A percentile compares a stretch with the other conserved stretches of the same genome.
Conservation (phyloP, 2,888 invertebrate species). For the Cryptocephalus primarius region DNA sequence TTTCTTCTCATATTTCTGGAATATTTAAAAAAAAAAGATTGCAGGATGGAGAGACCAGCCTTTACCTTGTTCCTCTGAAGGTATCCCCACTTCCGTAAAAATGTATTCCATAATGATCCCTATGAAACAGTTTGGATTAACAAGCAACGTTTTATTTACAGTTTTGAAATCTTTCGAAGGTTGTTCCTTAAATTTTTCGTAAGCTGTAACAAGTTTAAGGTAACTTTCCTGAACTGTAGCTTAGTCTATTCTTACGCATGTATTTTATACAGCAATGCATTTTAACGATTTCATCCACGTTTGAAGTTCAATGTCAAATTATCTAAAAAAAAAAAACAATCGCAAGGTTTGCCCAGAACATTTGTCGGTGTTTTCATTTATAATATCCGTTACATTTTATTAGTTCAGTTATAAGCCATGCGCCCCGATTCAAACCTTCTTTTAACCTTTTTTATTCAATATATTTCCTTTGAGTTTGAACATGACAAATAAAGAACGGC, state of each 20-base stretch:
- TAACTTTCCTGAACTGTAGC: not conserved
- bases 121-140: conserved; percentile 34
- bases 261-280: conserved; percentile 21
- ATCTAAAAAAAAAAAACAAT: too few species aligned
- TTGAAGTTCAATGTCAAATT: too few species aligned
- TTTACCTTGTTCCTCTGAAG: conserved; percentile 2
- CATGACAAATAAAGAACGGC: too few species aligned
- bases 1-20: not conserved
- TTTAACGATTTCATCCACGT: conserved; percentile 13
- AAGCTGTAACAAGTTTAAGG: conserved; percentile 5
- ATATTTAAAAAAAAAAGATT: too few species aligned
- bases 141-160: conserved; percentile 22
- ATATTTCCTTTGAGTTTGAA: too few species aligned
- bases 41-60: too few species aligned
- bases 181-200: conserved; percentile 5
- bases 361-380: too few species aligned
- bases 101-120: conserved; percentile 33
- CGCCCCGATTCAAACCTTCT: too few species aligned
- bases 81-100: conserved; percentile 9
- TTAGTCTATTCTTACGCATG: conserved; percentile 11
- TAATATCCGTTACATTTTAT: too few species aligned
- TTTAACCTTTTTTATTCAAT: too few species aligned
- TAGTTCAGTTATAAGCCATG: too few species aligned
- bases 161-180: not conserved
- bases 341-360: too few species aligned